Conservation (phyloP, 2,113 vertebrate species). For the Marmota monax region DNA sequence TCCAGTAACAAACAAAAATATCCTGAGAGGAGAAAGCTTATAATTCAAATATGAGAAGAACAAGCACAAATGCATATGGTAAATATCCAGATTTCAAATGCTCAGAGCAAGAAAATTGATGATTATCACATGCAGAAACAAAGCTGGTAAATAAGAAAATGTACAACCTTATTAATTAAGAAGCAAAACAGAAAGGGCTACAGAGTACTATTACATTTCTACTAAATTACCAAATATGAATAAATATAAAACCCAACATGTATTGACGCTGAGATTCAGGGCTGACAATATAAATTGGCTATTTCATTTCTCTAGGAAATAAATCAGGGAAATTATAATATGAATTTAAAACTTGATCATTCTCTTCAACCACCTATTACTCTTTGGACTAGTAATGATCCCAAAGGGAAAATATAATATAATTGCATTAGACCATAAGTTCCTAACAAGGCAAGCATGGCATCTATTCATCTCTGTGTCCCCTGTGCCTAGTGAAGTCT, state of each 20-base stretch:
- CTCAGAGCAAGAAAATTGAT: neutral
- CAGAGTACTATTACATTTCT: neutral
- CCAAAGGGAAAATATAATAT: neutral
- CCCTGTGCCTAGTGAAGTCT: neutral
- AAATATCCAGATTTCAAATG: neutral
- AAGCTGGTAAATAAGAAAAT: constrained; percentile 20
- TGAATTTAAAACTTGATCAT: constrained; percentile 25
- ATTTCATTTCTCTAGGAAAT: neutral
- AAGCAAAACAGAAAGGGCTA: neutral
- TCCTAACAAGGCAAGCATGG: neutral
- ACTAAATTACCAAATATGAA: constrained; percentile 22
- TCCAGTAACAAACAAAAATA: too few relatives aligned
- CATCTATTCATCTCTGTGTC: neutral
- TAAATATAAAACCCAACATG: neutral
- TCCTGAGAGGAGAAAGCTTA: neutral
- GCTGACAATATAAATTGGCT: neutral
- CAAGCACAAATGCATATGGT: neutral
- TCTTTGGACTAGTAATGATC: neutral
- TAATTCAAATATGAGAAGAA: constrained; percentile 25
- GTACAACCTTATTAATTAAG: neutral
- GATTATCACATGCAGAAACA: neutral
- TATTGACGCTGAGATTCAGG: neutral
- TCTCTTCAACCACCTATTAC: neutral
- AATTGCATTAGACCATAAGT: neutral
- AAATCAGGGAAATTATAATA: neutral